Conservation (phyloP, 2,888 invertebrate genomes). For the Ochropacha duplaris region DNA sequence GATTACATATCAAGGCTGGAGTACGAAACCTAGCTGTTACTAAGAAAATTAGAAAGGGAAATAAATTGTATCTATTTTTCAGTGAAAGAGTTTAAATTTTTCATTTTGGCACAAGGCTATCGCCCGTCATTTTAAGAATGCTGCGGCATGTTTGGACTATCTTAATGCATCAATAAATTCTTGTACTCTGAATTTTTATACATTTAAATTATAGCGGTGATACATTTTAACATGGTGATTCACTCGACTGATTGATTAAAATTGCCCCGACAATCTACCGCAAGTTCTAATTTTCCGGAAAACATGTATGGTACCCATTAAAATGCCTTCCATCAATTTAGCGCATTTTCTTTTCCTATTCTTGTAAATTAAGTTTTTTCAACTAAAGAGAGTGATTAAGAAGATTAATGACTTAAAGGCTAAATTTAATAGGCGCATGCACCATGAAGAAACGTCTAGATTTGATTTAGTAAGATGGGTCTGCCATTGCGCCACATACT, state of each 20-base stretch:
- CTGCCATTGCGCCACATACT: slow-evolving; percentile 47
- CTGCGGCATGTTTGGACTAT: neutral
- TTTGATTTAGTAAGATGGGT: slow-evolving; percentile 26
- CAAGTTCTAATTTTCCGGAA: neutral
- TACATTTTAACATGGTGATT: too few species aligned
- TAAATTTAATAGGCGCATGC: slow-evolving; percentile 3
- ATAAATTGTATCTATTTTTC: neutral
- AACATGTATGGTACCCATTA: neutral
- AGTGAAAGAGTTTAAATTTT: neutral
- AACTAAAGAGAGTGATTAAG: neutral
- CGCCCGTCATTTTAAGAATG: neutral
- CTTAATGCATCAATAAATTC: neutral
- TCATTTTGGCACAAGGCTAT: neutral
- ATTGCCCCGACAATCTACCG: neutral
- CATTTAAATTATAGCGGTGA: too few species aligned
- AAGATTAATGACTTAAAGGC: neutral
- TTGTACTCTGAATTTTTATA: neutral
- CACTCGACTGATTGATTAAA: neutral
- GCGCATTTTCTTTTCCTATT: neutral
- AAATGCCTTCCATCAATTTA: neutral
- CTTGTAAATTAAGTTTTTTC: neutral
- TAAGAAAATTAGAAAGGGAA: neutral
- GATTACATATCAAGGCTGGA: neutral
- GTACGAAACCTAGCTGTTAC: neutral
- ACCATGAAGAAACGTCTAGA: slow-evolving; percentile 27